Conservation (phyloP, 2,888 invertebrate species). For the Apomyelois bistriatella region DNA sequence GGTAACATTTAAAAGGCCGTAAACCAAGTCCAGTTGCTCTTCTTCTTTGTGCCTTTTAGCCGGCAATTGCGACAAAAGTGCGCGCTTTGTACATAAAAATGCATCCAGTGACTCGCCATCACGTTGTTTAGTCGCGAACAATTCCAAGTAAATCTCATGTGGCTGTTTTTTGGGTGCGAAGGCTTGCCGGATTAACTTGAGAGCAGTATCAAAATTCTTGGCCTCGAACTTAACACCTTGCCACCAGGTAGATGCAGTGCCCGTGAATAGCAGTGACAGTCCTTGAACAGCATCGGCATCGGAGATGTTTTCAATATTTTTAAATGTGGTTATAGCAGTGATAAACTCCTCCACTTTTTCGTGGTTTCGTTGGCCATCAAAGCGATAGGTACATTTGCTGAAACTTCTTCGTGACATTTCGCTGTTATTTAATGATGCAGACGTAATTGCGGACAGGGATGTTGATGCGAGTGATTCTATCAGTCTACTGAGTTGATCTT, state of each 20-base stretch:
- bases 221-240: no score
- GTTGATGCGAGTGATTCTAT: no score
- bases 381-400: no score
- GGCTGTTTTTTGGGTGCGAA: conserved; percentile 10
- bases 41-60: neutral
- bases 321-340: neutral
- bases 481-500: no score
- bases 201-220: conserved; percentile 1
- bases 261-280: conserved; percentile 3
- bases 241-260: conserved; percentile 7
- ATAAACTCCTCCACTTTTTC: conserved; percentile 10
- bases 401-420: no score
- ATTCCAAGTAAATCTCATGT: conserved; percentile 9
- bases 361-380: conserved; percentile 1
- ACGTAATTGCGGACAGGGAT: no score
- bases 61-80: neutral
- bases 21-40: neutral
- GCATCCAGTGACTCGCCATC: conserved; percentile 15
- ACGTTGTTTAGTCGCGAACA: neutral
- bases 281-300: conserved; percentile 7
- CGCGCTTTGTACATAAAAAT: conserved; percentile 18
- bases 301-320: conserved; percentile 4
- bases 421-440: no score
- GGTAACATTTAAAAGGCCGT: neutral
- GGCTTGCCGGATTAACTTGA: neutral